These are phyloP conservation scores for Coturnix japonica DNA, from an alignment of 2,113 vertebrate genomes.

Conservation along the genomic window DNA sequence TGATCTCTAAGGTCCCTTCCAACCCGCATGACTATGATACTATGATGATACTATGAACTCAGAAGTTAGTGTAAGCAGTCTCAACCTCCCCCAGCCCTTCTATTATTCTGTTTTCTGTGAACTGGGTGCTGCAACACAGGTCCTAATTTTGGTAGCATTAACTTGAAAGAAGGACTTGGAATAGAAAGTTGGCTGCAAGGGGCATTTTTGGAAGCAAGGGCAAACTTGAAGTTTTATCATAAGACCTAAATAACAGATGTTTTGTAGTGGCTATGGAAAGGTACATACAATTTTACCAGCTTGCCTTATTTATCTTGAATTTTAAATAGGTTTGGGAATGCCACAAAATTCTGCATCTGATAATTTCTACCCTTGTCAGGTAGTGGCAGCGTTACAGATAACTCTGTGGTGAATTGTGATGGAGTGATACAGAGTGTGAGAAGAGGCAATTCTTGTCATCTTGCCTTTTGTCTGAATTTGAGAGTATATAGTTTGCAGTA, in stretches of 20 bases:
- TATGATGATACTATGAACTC: no score
- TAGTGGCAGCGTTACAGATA: background rate
- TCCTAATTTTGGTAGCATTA: background rate
- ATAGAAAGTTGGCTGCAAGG: background rate
- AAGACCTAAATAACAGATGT: background rate
- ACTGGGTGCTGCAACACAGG: background rate
- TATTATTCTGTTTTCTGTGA: background rate
- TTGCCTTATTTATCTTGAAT: conserved; percentile 59
- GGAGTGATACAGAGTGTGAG: background rate
- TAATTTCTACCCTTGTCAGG: conserved; percentile 25
- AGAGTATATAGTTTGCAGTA: background rate
- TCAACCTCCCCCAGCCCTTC: background rate
- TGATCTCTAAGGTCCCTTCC: no score
- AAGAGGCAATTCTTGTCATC: background rate
- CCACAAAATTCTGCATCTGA: background rate
- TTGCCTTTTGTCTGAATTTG: background rate
- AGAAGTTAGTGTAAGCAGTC: background rate
- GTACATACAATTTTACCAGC: background rate
- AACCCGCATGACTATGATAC: no score
- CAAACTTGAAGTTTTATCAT: background rate
- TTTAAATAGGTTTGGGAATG: conserved; percentile 46
- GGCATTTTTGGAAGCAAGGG: background rate
- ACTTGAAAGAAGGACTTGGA: background rate
- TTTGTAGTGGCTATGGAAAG: conserved; percentile 12
- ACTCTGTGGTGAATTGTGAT: conserved; percentile 19